Base-by-base conservation (phyloP, 1,140 invertebrate species). In the honey bee (Apis mellifera) region DNA sequence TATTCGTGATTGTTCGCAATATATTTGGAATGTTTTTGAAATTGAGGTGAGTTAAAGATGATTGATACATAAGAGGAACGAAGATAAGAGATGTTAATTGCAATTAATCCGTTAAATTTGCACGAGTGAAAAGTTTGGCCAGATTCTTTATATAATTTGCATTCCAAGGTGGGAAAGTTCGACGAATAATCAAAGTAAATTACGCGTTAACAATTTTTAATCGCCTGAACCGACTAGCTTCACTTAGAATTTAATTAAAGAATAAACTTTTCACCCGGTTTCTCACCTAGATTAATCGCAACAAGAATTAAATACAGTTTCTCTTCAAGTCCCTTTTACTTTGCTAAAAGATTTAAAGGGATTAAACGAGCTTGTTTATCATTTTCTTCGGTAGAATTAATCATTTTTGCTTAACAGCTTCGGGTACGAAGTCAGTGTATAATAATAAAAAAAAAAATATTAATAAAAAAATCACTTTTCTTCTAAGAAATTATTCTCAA, bases 301-400 rank as follows among this genome's bases (percentile, higher is more conserved):
- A 48, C 54, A 74, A n/a, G 19, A 72, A 57, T 72, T 72, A 72
- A 72, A 72, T 32, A 72, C 70, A 8, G 26, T 68, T 42, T 42
- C 70, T 26, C 54, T 57, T 60, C 19, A 59, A 15, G 15, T 23
- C 21, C 42, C 32, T 74, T 74, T 60, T 42, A 60, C 32, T 19
- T 60, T 74, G 8, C 57, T 13, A 59, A 42, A 1, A 42, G 21
- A 48, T 60, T 74, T 17, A 60, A 48, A 42, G 2, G n/a, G 21
- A 48, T 60, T 74, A 23, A 60, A 48, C 72, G 21, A 19, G 55
- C 21, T 19, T 23, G 55, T 74, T 74, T 11, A n/a, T 48, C 23
- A 21, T 74, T 57, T 60, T 60, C 21, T 23, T 48, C 42, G 13
- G 42, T 21, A 48, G 4, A 0, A 9, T 48, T 42, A 42, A 42